Percentiles rank a stretch among this genome's conserved stretches.
Conservation (phyloP, 2,797 vertebrate species). For the Falco peregrinus region DNA sequence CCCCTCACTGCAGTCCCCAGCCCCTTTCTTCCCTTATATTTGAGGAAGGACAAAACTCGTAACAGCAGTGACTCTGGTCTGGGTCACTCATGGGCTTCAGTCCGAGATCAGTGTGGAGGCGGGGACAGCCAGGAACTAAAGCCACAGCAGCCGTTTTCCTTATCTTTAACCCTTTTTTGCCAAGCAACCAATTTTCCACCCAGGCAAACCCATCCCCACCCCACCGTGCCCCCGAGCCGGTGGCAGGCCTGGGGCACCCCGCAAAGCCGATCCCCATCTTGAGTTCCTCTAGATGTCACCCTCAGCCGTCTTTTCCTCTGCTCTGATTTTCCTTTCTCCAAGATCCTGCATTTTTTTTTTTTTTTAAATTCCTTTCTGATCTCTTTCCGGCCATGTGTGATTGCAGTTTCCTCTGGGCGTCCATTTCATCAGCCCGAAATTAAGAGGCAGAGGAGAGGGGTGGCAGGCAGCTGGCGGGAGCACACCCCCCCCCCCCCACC, state of each 20-base stretch:
- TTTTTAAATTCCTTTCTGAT: slow-evolving; percentile 59
- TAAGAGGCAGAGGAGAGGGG: slow-evolving; percentile 16
- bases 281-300: slow-evolving; percentile 62
- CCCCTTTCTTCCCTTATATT: neutral
- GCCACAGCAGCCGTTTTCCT: neutral
- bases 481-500: neutral
- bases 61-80: neutral
- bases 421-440: slow-evolving; percentile 60
- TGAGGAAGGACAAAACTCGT: neutral
- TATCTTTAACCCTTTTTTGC: neutral
- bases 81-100: rapidly evolving
- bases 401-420: slow-evolving; percentile 78
- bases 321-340: slow-evolving; percentile 27
- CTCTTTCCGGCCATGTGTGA: slow-evolving; percentile 84
- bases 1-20: too few relatives aligned
- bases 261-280: neutral
- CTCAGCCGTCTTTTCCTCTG: neutral
- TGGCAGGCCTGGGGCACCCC: neutral
- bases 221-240: neutral
- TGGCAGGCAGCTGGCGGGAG: neutral
- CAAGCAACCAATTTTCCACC: neutral
- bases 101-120: neutral
- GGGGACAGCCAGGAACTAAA: neutral
- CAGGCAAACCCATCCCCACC: too few relatives aligned
- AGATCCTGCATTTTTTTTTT: slow-evolving; percentile 30